phyloP scores from a whole-genome alignment of 2,797 vertebrate species.

The Ammospiza maritima region DNA sequence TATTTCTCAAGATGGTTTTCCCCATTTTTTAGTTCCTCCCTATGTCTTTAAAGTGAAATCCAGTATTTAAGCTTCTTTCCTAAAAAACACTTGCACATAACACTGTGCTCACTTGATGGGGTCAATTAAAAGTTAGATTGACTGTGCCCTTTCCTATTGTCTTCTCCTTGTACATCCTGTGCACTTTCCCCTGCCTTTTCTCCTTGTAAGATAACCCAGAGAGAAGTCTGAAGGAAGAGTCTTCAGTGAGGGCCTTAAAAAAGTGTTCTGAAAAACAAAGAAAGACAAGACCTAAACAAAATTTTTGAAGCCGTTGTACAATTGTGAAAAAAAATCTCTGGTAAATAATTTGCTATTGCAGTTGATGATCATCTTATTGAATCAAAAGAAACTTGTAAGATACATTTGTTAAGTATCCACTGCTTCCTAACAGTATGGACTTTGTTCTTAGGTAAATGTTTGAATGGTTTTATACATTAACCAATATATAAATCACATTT shows the following conservation, averaged over 20 bases:
- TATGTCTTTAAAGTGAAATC: not conserved
- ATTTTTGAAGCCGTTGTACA: not conserved
- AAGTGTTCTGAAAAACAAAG: not conserved
- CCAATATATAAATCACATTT: not conserved
- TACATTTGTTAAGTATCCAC: not conserved
- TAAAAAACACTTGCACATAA: not conserved
- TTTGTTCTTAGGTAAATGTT: not conserved
- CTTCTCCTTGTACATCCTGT: not conserved
- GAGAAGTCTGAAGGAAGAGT: not conserved
- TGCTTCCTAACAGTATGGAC: not conserved
- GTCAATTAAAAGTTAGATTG: not conserved
- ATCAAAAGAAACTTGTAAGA: not conserved
- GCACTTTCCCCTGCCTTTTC: not conserved
- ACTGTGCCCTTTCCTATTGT: not conserved
- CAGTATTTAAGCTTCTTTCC: not conserved
- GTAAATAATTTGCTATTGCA: not conserved
- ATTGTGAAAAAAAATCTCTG: not conserved
- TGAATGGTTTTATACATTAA: not conserved
- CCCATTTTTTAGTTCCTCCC: constrained; percentile 34
- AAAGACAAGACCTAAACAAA: not conserved
- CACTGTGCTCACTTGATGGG: not conserved
- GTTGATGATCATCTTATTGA: not conserved
- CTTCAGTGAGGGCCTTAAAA: not conserved
- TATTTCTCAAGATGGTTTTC: constrained; percentile 39
- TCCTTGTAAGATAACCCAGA: not conserved